phyloP scores from a whole-genome alignment of 2,888 invertebrate species.

The Cheilosia variabilis region DNA sequence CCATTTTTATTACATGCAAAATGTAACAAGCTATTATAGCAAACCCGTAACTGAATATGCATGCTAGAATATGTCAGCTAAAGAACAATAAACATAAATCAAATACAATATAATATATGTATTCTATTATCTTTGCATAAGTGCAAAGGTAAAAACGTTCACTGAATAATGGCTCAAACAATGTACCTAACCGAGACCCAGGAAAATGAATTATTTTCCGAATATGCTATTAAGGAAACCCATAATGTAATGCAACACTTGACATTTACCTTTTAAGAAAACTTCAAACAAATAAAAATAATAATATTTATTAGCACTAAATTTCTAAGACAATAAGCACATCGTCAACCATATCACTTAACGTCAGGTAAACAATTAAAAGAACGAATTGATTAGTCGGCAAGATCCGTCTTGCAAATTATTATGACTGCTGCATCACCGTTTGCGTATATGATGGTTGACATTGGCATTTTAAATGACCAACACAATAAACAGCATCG shows the following conservation, averaged over 20 bases:
- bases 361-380: slow-evolving; percentile 22
- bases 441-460: background rate
- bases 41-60: too few species aligned
- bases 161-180: too few species aligned
- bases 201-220: too few species aligned
- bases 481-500: background rate
- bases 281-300: background rate
- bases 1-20: too few species aligned
- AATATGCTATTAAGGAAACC: too few species aligned
- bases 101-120: too few species aligned
- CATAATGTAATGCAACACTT: background rate
- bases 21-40: too few species aligned
- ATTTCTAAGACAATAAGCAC: background rate
- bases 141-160: too few species aligned
- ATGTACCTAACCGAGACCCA: too few species aligned
- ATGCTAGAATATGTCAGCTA: too few species aligned
- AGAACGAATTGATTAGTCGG: slow-evolving; percentile 27
- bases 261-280: background rate
- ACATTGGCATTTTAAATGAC: slow-evolving; percentile 38
- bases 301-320: slow-evolving; percentile 16
- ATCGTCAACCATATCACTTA: background rate
- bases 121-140: too few species aligned
- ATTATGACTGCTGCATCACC: slow-evolving; percentile 18
- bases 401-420: slow-evolving; percentile 53
- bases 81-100: too few species aligned